Base-by-base conservation (phyloP, 1,140 invertebrate species). In the Lithobius niger region DNA sequence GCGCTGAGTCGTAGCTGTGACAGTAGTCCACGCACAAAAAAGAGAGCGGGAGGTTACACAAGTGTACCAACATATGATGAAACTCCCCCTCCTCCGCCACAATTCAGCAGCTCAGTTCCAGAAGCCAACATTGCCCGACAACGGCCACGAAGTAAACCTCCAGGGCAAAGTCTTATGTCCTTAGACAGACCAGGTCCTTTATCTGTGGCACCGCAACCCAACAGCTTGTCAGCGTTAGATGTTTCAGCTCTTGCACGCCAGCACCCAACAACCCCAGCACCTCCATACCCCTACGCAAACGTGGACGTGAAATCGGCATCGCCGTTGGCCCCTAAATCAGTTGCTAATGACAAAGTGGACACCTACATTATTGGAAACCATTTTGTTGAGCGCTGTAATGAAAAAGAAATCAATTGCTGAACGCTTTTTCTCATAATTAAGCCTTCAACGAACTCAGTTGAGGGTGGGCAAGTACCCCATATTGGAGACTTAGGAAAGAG, bases 181-280 rank as follows among this genome's bases (percentile, higher is more conserved):
- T 19, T 45, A 21, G 4, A 45, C 4, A 19, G 22, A 19, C 6
- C 6, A 10, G 31, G 31, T 1, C 10, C 48, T 4, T 3, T 22
- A 18, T 27, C 18, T 70, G 72, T 47, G 71, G 69, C n/a, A 60
- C 49, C 58, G 60, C 55, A 26, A 67, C 70, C 47, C 57, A 69
- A 21, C 61, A 74, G 25, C 3, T 3, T 45, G 10, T 45, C 53
- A 16, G 73, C 75, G 6, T 62, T 77, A 54, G 75, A 77, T 54
- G 71, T 74, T 0, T 69, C 71, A 26, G 67, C 73, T 0, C 64
- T 77, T 22, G 57, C 59, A 2, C 57, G 59, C 28, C 61, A 59
- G 18, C 56, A 45, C 25, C 53, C 15, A 22, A 27, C 18, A 16
- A 24, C 27, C 26, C 53, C 15, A 22, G 36, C 18, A 16, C 24